Conservation (phyloP, 1,140 invertebrate species). For the Formica exsecta region DNA sequence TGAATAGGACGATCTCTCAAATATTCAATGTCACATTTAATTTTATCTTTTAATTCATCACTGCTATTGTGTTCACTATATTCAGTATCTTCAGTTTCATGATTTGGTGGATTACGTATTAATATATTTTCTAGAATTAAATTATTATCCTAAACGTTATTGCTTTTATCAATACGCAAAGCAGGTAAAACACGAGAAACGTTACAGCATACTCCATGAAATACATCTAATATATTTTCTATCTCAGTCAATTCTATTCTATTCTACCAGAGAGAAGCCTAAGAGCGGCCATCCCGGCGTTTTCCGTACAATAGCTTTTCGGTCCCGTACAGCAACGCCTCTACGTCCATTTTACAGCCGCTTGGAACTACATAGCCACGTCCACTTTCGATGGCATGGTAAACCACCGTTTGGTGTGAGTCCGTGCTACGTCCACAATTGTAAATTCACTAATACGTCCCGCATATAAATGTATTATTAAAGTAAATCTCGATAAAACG, state of each 20-base stretch:
- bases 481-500: no score
- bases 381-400: no score
- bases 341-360: no score
- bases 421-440: no score
- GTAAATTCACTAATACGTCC: no score
- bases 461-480: no score
- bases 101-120: background rate
- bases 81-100: background rate
- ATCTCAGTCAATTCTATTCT: background rate
- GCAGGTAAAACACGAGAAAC: background rate
- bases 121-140: background rate
- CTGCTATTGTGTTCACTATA: background rate
- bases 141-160: background rate
- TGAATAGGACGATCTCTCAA: conserved; percentile 1
- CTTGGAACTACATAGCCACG: no score
- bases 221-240: background rate
- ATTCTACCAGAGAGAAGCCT: no score
- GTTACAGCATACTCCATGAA: background rate
- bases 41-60: background rate
- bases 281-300: no score
- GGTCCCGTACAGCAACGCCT: no score
- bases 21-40: background rate
- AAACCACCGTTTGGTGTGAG: no score
- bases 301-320: no score
- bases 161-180: background rate